These are phyloP conservation scores for Polymixis flavicincta DNA, from an alignment of 2,888 invertebrate species.

Conservation along the genomic window DNA sequence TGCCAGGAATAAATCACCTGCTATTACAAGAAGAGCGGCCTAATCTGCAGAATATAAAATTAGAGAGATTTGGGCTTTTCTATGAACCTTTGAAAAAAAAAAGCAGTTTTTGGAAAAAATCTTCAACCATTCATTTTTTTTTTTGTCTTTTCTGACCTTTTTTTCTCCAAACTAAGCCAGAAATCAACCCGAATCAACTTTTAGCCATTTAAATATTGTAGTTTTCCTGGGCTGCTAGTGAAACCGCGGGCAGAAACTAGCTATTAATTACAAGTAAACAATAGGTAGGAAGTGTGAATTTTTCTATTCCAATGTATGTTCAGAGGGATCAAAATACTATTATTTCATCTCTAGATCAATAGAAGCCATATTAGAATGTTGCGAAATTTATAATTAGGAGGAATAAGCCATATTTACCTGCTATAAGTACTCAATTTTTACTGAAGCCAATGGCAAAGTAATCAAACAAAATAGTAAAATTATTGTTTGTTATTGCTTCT, in stretches of 20 bases:
- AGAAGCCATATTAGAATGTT: neutral
- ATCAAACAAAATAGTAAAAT: neutral
- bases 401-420: conserved; percentile 46
- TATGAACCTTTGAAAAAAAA: neutral
- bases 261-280: neutral
- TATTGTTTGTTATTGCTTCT: conserved; percentile 6
- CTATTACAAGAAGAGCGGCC: too few species aligned
- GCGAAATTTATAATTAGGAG: neutral
- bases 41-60: too few species aligned
- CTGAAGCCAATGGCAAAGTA: neutral
- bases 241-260: neutral
- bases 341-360: neutral
- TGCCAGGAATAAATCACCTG: neutral
- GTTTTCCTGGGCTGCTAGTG: neutral
- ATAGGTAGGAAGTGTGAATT: neutral
- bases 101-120: neutral
- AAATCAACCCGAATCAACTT: neutral
- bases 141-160: neutral
- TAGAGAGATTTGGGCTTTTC: too few species aligned
- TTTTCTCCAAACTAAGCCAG: neutral
- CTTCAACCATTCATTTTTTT: too few species aligned
- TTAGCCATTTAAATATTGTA: neutral
- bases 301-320: neutral
- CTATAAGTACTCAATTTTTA: conserved; percentile 32
- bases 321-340: neutral